Conservation (phyloP, 1,140 invertebrate genomes). For the Papilio polytes region DNA sequence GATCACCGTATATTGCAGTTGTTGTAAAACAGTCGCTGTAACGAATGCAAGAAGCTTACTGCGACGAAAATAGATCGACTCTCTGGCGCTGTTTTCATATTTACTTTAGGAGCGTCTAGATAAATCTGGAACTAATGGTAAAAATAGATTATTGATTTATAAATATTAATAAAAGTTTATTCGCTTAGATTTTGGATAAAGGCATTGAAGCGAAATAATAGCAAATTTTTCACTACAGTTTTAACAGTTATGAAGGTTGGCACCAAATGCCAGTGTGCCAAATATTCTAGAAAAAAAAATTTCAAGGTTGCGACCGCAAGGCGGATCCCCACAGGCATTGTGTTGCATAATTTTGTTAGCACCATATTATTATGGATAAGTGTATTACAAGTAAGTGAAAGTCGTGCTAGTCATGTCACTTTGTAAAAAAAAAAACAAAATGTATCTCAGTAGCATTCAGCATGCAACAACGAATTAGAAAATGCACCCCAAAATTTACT, state of each 20-base stretch:
- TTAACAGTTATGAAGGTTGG: background rate
- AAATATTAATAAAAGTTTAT: background rate
- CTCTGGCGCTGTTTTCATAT: slow-evolving; percentile 30
- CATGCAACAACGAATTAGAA: background rate
- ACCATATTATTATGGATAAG: slow-evolving; percentile 25
- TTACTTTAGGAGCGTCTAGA: slow-evolving; percentile 35
- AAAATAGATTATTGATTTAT: slow-evolving; percentile 5
- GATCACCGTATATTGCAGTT: background rate
- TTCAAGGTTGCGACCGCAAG: background rate
- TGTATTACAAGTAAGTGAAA: slow-evolving; percentile 20
- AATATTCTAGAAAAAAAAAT: background rate
- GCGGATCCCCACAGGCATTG: background rate
- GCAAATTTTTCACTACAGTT: background rate
- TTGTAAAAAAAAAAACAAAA: slow-evolving; percentile 3
- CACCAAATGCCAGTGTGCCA: background rate
- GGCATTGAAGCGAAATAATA: background rate
- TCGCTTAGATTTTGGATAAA: background rate
- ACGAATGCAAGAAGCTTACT: slow-evolving; percentile 31
- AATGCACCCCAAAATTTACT: background rate
- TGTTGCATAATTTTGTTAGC: slow-evolving; percentile 21
- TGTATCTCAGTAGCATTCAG: background rate
- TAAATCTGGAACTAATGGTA: slow-evolving; percentile 24
- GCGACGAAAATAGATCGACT: slow-evolving; percentile 26
- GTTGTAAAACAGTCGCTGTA: slow-evolving; percentile 14
- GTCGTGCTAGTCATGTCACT: background rate